These are phyloP conservation scores for Zaprionus kolodkinae DNA, from an alignment of 1,140 invertebrate genomes.

Conservation along the genomic window DNA sequence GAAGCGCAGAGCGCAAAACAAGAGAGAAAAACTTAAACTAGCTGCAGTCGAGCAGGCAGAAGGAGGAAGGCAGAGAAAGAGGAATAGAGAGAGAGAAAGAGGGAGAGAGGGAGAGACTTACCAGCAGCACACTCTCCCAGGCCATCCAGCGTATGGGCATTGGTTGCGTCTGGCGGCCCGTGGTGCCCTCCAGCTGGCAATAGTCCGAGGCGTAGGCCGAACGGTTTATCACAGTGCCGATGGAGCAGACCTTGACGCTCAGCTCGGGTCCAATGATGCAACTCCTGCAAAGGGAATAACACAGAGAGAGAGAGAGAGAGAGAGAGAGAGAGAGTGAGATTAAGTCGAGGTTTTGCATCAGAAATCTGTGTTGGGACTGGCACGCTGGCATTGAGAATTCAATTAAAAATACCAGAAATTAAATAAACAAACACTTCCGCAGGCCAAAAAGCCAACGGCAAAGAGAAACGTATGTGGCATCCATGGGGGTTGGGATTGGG, in stretches of 20 bases:
- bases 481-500: background rate
- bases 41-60: background rate
- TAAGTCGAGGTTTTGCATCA: slow-evolving; percentile 40
- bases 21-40: background rate
- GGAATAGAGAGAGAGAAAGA: background rate
- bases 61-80: background rate
- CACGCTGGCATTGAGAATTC: slow-evolving; percentile 60
- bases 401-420: slow-evolving; percentile 81
- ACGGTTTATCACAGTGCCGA: slow-evolving; percentile 88
- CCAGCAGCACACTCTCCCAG: slow-evolving; percentile 93
- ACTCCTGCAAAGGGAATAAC: slow-evolving; percentile 87
- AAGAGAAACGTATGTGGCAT: background rate
- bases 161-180: slow-evolving; percentile 84
- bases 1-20: slow-evolving; percentile 13
- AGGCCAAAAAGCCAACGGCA: slow-evolving; percentile 59
- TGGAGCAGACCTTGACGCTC: slow-evolving; percentile 92
- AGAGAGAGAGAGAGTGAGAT: slow-evolving; percentile 20
- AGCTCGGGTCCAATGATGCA: slow-evolving; percentile 92
- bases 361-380: slow-evolving; percentile 17
- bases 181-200: slow-evolving; percentile 88
- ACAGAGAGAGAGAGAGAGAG: slow-evolving; percentile 31
- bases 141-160: slow-evolving; percentile 92
- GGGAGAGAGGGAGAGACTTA: slow-evolving; percentile 84
- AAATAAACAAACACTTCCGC: slow-evolving; percentile 74
- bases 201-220: slow-evolving; percentile 90